These are phyloP conservation scores for Chionodraco myersi DNA, from an alignment of 2,113 vertebrate species.

Conservation along the genomic window DNA sequence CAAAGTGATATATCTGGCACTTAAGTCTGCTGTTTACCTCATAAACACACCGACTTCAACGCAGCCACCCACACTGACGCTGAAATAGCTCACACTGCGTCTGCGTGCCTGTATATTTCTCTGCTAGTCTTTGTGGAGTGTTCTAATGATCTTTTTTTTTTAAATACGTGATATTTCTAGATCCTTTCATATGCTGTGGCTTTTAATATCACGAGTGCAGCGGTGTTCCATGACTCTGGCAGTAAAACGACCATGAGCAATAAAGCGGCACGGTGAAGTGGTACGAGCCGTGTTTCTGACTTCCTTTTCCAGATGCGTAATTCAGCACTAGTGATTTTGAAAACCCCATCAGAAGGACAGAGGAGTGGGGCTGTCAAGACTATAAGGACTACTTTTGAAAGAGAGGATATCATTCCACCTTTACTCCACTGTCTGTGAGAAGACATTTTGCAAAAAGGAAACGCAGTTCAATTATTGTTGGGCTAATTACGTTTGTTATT, in stretches of 20 bases:
- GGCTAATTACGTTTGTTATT: slow-evolving; percentile 63
- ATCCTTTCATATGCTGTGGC: slow-evolving; percentile 12
- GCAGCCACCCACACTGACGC: slow-evolving; percentile 64
- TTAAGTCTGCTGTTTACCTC: slow-evolving; percentile 78
- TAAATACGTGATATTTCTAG: slow-evolving; percentile 19
- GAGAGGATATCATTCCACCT: slow-evolving; percentile 34
- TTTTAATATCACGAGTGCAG: slow-evolving; percentile 32
- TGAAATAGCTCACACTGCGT: slow-evolving; percentile 64
- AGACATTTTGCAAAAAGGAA: slow-evolving; percentile 21
- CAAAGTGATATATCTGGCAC: slow-evolving; percentile 81
- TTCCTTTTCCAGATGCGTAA: slow-evolving; percentile 39
- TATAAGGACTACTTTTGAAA: slow-evolving; percentile 5
- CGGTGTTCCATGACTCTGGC: slow-evolving; percentile 21
- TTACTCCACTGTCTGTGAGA: slow-evolving; percentile 33
- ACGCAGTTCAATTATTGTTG: slow-evolving; percentile 55
- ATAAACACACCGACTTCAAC: slow-evolving; percentile 75
- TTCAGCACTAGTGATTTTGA: slow-evolving; percentile 43
- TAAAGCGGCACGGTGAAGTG: slow-evolving; percentile 40
- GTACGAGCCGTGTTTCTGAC: slow-evolving; percentile 24
- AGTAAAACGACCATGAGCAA: slow-evolving; percentile 15
- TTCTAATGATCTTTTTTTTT: slow-evolving; percentile 25
- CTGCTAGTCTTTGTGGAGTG: slow-evolving; percentile 38
- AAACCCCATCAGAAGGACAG: slow-evolving; percentile 17
- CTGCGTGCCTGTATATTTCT: slow-evolving; percentile 24
- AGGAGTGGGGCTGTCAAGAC: slow-evolving; percentile 37